phyloP scores from a whole-genome alignment of 2,113 vertebrate species.

The Mus musculus region GRCm39 chr12:37111501-37112000 shows the following conservation, averaged over 20 bases:
- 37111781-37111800: background rate
- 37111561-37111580: background rate
- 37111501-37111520: background rate
- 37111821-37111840: background rate
- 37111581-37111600: background rate
- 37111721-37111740: background rate
- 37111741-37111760: background rate
- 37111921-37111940: background rate
- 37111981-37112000: no score
- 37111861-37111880: background rate
- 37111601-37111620: background rate
- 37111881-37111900: background rate
- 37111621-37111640: no score
- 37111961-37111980: background rate
- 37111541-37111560: background rate
- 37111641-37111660: background rate
- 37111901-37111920: background rate
- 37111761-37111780: background rate
- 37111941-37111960: background rate
- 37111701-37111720: background rate
- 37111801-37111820: background rate
- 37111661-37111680: background rate
- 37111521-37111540: background rate
- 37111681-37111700: background rate
- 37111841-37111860: background rate